Evolutionary conservation across 2,888 invertebrate genomes (phyloP).

Genomic region (Helleia helle): DNA sequence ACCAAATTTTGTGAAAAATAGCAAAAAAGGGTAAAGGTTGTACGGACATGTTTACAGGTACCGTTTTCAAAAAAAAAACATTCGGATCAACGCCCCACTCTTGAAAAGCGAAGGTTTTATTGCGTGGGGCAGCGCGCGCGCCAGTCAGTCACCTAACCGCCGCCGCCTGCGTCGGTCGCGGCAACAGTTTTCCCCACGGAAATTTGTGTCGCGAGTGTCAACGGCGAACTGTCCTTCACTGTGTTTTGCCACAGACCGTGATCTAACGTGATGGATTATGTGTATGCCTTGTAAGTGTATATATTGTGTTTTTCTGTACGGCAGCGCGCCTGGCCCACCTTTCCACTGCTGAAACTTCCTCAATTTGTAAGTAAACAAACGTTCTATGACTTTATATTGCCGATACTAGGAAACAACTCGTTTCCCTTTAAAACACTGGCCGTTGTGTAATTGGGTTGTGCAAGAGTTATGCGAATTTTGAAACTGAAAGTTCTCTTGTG

Average conservation of each 20-base stretch:
- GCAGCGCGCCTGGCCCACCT: constrained; percentile 57
- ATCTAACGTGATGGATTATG: constrained; percentile 54
- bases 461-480: constrained; percentile 32
- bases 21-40: too few species aligned
- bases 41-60: too few species aligned
- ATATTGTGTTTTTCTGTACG: constrained; percentile 44
- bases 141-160: constrained; percentile 53
- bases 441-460: constrained; percentile 20
- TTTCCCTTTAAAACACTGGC: constrained; percentile 13
- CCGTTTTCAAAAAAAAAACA: constrained; percentile 30
- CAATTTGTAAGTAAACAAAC: constrained; percentile 27
- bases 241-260: constrained; percentile 19
- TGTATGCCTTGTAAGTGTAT: constrained; percentile 59
- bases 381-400: constrained; percentile 8
- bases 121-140: constrained; percentile 41
- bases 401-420: constrained; percentile 13
- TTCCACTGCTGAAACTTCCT: constrained; percentile 27
- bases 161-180: constrained; percentile 53
- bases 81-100: constrained; percentile 42
- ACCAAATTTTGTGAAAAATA: too few species aligned
- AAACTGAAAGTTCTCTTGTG: constrained; percentile 36
- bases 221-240: constrained; percentile 20
- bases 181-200: constrained; percentile 58
- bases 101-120: constrained; percentile 59
- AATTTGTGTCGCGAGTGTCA: constrained; percentile 65